Percentiles rank a stretch among this genome's conserved stretches.
phyloP scores from a whole-genome alignment of 92 coral and sea anemone species.

The Desmophyllum pertusum region DNA sequence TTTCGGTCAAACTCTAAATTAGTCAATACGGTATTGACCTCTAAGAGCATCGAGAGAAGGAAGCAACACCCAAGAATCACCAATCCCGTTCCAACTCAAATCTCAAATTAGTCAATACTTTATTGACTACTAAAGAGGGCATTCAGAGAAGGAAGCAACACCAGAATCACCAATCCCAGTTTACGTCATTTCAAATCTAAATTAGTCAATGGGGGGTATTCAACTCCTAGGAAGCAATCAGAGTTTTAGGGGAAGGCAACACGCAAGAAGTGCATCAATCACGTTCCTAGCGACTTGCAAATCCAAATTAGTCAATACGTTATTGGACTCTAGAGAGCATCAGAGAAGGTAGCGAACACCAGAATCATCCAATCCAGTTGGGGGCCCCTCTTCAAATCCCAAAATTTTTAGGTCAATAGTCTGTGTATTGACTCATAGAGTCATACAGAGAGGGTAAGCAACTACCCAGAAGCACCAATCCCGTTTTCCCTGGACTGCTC shows the following conservation, averaged over 20 bases:
- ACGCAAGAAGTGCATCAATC: neutral
- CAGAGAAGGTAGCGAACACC: too few relatives aligned
- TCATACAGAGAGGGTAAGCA: too few relatives aligned
- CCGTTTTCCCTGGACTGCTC: too few relatives aligned
- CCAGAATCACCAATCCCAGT: neutral
- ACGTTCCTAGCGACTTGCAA: neutral
- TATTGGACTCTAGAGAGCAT: too few relatives aligned
- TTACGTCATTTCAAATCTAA: neutral
- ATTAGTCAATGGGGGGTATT: neutral
- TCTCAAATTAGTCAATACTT: neutral
- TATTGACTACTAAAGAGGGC: neutral
- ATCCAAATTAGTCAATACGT: neutral
- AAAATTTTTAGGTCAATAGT: too few relatives aligned
- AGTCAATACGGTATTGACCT: neutral
- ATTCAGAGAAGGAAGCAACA: neutral
- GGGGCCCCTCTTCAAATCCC: too few relatives aligned
- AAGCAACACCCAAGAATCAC: slow-evolving; percentile 1
- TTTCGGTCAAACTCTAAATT: neutral
- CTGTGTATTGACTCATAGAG: too few relatives aligned
- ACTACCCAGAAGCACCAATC: too few relatives aligned
- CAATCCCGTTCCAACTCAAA: neutral
- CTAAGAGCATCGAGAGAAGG: neutral
- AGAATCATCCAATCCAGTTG: too few relatives aligned
- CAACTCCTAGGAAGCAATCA: neutral
- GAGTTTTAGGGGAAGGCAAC: neutral